Base-by-base conservation (phyloP, 2,888 invertebrate species). In the Dicycla oo region DNA sequence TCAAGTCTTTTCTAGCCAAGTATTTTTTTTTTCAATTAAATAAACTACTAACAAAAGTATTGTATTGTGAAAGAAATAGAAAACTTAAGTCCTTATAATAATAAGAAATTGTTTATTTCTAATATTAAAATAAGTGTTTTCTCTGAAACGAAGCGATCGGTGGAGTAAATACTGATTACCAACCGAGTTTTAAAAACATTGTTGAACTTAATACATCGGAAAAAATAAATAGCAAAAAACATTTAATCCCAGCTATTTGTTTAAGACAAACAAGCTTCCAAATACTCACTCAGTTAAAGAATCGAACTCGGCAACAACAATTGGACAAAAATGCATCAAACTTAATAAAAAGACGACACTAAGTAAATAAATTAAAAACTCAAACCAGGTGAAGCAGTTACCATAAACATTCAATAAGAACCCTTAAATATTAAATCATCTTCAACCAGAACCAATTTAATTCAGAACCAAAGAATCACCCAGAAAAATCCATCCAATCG, bases 401-500 rank as follows among this genome's bases (percentile, higher is more conserved):
- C n/a, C 34, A 47, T 49, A 7, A 38, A 77, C 8, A 69, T 77
- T 77, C 13, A 77, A 77, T 40, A 60, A 69, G 53, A 60, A 34
- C 40, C 47, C 18, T 70, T 78, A 47, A 69, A 47, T 53, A 77
- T 18, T 60, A 75, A 81, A 73, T 80, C 58, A 63, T 62, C 70
- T 53, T 20, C 34, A 64, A 47, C n/a, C 49, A 57, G 64, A 79
- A 83, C 45, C 60, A 74, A 81, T 79, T 66, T 45, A 60, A 73
- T 63, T 38, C 40, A 20, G 34, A 64, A 34, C 47, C 67, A 53
- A 81, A 64, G 23, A 61, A 30, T 57, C 18, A 58, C 20, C 53
- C 66, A 77, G 60, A 81, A 79, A 81, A 79, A 77, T 79, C 72
- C 43, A 67, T 57, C 53, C 54, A 43, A 54, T 66, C n/a, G 49